Conservation (phyloP, 2,888 invertebrate species). For the Drosophila hawaiiensis region DNA sequence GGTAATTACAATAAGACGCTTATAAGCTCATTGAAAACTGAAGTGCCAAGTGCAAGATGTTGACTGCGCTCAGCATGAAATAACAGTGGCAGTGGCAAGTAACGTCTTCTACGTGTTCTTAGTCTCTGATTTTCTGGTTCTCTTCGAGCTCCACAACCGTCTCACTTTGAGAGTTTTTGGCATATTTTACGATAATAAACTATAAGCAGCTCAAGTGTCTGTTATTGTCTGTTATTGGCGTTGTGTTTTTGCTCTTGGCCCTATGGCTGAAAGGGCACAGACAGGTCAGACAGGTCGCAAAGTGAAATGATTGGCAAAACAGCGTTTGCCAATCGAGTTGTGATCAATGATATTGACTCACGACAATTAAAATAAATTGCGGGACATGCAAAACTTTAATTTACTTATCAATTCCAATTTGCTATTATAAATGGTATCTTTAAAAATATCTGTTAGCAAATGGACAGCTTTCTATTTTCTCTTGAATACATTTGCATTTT, state of each 20-base stretch:
- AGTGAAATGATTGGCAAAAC: not conserved
- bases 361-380: conserved; percentile 13
- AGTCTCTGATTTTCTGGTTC: not conserved
- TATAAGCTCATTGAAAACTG: conserved; percentile 70
- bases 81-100: conserved; percentile 2
- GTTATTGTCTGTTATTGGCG: conserved; percentile 4
- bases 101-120: not conserved
- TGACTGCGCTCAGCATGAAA: conserved; percentile 5
- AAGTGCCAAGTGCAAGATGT: conserved; percentile 62
- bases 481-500: not conserved
- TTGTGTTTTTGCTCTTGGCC: not conserved
- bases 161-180: conserved; percentile 17
- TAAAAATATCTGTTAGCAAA: not conserved
- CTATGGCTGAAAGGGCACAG: conserved; percentile 2
- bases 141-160: not conserved
- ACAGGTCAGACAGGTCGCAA: not conserved
- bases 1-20: conserved; percentile 79
- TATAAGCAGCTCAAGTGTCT: conserved; percentile 30
- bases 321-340: not conserved
- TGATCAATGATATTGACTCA: conserved; percentile 8
- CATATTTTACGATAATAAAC: conserved; percentile 66
- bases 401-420: not conserved
- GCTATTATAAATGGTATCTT: not conserved
- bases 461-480: not conserved
- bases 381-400: not conserved